These are phyloP conservation scores for Plagodis dolabraria DNA, from an alignment of 2,888 invertebrate genomes.

Conservation along the genomic window DNA sequence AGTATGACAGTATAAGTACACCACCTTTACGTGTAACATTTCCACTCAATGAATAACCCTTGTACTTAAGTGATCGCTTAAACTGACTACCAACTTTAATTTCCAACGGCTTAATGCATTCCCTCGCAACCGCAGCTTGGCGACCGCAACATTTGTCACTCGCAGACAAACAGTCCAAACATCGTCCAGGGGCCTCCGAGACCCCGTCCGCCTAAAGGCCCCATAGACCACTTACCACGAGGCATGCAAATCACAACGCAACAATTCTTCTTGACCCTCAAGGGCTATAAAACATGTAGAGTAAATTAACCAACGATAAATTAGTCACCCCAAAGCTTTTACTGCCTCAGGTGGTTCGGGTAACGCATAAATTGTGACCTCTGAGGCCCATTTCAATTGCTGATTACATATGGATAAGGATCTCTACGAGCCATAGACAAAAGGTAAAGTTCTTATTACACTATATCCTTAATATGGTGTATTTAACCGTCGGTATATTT, in stretches of 20 bases:
- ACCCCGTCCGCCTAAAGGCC: conserved; percentile 37
- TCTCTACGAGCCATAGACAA: conserved; percentile 19
- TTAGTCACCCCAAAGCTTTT: conserved; percentile 58
- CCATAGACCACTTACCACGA: conserved; percentile 55
- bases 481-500: no score
- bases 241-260: conserved; percentile 75
- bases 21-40: background rate
- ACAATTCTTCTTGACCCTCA: conserved; percentile 66
- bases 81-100: conserved; percentile 24
- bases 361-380: conserved; percentile 62
- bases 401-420: conserved; percentile 27
- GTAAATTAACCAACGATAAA: conserved; percentile 73
- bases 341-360: conserved; percentile 58
- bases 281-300: conserved; percentile 57
- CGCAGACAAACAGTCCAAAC: conserved; percentile 24
- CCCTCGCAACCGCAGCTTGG: conserved; percentile 25
- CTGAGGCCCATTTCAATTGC: conserved; percentile 59
- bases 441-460: conserved; percentile 6
- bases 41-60: conserved; percentile 4
- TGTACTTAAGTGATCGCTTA: conserved; percentile 6
- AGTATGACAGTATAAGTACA: no score
- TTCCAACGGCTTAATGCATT: conserved; percentile 28
- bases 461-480: no score
- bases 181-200: conserved; percentile 32
- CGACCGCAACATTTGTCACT: conserved; percentile 29